A percentile compares a stretch with the other conserved stretches of the same genome.
Evolutionary conservation across 2,113 vertebrate genomes (phyloP).

Genomic region (Psittacula cyanocephala): DNA sequence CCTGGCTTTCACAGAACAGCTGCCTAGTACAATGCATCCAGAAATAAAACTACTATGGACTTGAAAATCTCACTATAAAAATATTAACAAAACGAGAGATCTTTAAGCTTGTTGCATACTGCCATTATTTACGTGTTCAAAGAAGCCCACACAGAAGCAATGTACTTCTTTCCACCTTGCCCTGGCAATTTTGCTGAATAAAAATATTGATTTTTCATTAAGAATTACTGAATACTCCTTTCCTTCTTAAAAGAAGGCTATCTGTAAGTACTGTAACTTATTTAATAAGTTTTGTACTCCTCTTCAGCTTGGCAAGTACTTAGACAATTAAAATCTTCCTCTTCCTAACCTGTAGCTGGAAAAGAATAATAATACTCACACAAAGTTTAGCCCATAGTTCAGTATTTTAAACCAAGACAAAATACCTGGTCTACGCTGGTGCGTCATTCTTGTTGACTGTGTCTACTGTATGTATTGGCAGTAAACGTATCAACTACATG

Average conservation of each 20-base stretch:
- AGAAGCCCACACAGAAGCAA: not conserved
- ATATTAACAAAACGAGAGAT: not conserved
- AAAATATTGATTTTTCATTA: not conserved
- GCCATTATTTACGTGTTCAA: not conserved
- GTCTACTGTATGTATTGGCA: fast-evolving
- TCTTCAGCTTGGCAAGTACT: not conserved
- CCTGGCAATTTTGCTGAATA: not conserved
- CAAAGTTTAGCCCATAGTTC: not conserved
- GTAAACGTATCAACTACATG: not conserved
- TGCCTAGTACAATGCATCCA: not conserved
- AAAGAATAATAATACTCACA: not conserved
- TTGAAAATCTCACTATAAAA: not conserved
- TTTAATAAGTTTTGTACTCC: not conserved
- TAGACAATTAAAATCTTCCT: not conserved
- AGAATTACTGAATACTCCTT: not conserved
- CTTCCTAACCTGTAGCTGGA: not conserved
- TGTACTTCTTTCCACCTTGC: not conserved
- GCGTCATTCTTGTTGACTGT: not conserved
- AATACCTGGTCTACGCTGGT: not conserved
- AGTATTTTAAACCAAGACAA: not conserved
- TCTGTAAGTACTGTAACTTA: not conserved
- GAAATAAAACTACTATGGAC: not conserved
- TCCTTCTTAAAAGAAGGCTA: not conserved
- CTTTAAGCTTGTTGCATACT: not conserved
- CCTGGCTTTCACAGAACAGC: not conserved